Base-by-base conservation (phyloP, 1,140 invertebrate species). In the Hestina assimilis region DNA sequence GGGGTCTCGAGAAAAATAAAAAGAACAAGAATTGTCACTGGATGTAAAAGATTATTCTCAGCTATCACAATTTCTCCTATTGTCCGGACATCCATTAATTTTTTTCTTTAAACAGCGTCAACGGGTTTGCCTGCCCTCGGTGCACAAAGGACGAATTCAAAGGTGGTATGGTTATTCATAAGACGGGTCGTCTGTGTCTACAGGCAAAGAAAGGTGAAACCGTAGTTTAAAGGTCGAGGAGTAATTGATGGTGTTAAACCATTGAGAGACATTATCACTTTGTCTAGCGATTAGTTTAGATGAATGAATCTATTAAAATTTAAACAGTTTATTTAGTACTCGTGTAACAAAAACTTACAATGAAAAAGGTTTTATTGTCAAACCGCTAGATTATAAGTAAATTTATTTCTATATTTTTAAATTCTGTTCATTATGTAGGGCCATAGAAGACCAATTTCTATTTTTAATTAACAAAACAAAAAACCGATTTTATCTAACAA, bases 1-100 rank as follows among this genome's bases (percentile, higher is more conserved):
- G 64, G 71, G 72, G 65, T 71, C 71, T 76, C 38, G 56, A 54
- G 53, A 64, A 72, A 77, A 72, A 79, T 72, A 79, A 73, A 59
- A 77, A 69, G 65, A 76, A 72, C 71, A 50, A 73, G 76, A 73
- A 78, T 75, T 62, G 72, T 74, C 69, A 64, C 59, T 63, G 77
- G 71, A 63, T 63, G 63, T 71, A 73, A 83, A 82, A 87, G 80
- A 83, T 83, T 81, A 83, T 81, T 83, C 77, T 79, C 80, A 77
- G 82, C 84, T 85, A 87, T 85, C 77, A 85, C 79, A 83, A 87
- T 87, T 85, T 87, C 84, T 75, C 68, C 62, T 59, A 79, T 87
- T 87, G 82, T 86, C 62, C 57, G 67, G 67, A 74, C 66, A 67
- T 71, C 73, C 84, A 85, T 83, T 83, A 83, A 83, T 77, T 75